These are phyloP conservation scores for Diploscapter pachys DNA, from an alignment of 1,140 invertebrate species.

Conservation along the genomic window DNA sequence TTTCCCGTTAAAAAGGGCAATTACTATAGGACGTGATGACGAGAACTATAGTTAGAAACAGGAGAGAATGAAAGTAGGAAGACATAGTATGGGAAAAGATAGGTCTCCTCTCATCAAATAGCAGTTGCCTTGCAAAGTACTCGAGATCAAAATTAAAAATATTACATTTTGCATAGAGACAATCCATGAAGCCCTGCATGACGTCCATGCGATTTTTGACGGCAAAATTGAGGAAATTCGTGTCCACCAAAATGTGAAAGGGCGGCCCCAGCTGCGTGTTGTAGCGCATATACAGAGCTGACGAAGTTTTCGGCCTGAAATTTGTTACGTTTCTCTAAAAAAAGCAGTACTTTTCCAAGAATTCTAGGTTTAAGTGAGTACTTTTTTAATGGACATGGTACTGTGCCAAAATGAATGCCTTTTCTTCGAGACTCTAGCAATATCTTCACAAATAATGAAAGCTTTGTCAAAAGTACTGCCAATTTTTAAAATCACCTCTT, in stretches of 20 bases:
- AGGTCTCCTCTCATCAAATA: no score
- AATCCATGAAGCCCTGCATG: slow-evolving; percentile 92
- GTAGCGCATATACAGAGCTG: slow-evolving; percentile 85
- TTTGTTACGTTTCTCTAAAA: background rate
- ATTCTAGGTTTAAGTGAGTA: background rate
- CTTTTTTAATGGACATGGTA: background rate
- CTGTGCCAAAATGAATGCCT: background rate
- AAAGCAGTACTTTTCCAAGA: background rate
- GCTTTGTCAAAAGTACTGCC: background rate
- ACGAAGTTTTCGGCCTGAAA: slow-evolving; percentile 54
- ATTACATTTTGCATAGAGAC: slow-evolving; percentile 90
- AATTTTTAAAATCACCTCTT: background rate
- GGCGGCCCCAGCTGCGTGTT: slow-evolving; percentile 98
- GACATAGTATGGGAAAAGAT: no score
- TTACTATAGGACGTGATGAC: no score
- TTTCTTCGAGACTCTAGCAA: background rate
- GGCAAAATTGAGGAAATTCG: slow-evolving; percentile 98
- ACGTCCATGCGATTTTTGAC: slow-evolving; percentile 98
- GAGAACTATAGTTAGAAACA: no score
- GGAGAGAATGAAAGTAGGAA: no score
- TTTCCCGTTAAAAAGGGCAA: no score
- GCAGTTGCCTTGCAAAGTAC: no score
- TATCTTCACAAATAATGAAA: background rate
- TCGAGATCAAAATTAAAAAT: background rate
- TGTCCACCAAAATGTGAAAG: slow-evolving; percentile 92